Evolutionary conservation across 2,113 vertebrate species (phyloP), one percentile per base, ranked within the genome.

Genomic region (Gorsachius goisagi): DNA sequence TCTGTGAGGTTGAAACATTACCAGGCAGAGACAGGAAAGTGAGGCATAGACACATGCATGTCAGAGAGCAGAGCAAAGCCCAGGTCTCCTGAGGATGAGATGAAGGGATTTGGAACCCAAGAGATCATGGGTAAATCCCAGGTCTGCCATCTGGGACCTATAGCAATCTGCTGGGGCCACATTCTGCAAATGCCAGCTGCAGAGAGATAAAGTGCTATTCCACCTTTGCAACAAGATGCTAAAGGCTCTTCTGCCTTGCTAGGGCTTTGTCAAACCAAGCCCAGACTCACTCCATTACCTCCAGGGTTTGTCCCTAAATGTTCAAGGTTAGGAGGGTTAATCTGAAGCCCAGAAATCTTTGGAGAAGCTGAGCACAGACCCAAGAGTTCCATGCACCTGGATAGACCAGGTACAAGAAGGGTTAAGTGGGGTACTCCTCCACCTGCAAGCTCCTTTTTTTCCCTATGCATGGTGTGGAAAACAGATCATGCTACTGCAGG

Each of bases 31-130:
- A 7, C 2, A 23, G 45, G 39, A 45, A 84, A 71, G 27, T 3
- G 62, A 94, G 37, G 68, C 47, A 60, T 1, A 67, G 66, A 27
- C 0, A 0, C 6, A 6, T 11, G 4, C 2, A 0, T n/a, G 26
- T 14, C 23, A 19, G 64, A 35, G 28, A 80, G 47, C 7, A 58
- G 23, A 72, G 44, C 6, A 82, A 77, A 67, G 52, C 33, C 27
- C 45, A 17, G 24, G 14, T 55, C 30, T 76, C 35, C n/a, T 41
- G 35, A 60, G 11, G 27, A 33, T 50, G 71, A 63, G 19, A 14
- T 53, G 52, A 74, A 80, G 23, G 8, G 6, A 5, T 49, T 67
- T 52, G 47, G 27, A 37, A n/a, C 2, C 4, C 26, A 18, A 30
- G 35, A 45, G 30, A 28, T 60, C 26, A 15, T 15, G 24, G 22